Conservation (phyloP, 2,113 vertebrate genomes). For the Indicator indicator region DNA sequence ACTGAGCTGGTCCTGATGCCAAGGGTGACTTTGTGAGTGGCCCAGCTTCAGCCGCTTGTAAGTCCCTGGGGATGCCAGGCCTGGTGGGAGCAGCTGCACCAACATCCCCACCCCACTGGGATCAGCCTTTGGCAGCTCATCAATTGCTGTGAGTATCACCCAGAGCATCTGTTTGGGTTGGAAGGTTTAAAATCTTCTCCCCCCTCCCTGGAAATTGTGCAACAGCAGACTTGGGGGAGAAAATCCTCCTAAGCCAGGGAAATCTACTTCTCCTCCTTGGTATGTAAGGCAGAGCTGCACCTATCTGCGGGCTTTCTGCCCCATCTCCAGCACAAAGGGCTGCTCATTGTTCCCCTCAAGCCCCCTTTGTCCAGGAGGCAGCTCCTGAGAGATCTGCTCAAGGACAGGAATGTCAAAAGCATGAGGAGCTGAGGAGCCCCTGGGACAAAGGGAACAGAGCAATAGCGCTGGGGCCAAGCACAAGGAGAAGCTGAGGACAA, state of each 20-base stretch:
- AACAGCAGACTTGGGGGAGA: background rate
- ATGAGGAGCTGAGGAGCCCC: background rate
- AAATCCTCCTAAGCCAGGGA: slow-evolving; percentile 13
- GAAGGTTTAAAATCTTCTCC: background rate
- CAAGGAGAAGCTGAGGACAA: background rate
- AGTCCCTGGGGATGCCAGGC: background rate
- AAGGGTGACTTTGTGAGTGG: background rate
- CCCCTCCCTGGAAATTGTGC: background rate
- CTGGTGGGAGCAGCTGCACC: background rate
- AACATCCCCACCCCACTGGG: accelerated
- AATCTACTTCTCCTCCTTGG: background rate
- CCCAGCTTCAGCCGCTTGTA: background rate
- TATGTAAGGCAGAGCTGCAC: background rate
- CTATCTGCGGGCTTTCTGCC: background rate
- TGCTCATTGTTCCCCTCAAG: background rate
- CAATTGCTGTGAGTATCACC: background rate
- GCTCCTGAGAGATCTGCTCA: background rate
- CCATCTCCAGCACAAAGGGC: background rate
- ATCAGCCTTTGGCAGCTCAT: background rate
- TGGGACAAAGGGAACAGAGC: background rate
- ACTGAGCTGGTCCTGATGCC: background rate
- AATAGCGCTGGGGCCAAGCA: background rate
- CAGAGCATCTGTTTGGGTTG: background rate
- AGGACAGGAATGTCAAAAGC: background rate
- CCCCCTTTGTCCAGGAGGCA: background rate